Evolutionary conservation across 2,113 vertebrate species (phyloP).

Genomic region (Dicaeum eximium): DNA sequence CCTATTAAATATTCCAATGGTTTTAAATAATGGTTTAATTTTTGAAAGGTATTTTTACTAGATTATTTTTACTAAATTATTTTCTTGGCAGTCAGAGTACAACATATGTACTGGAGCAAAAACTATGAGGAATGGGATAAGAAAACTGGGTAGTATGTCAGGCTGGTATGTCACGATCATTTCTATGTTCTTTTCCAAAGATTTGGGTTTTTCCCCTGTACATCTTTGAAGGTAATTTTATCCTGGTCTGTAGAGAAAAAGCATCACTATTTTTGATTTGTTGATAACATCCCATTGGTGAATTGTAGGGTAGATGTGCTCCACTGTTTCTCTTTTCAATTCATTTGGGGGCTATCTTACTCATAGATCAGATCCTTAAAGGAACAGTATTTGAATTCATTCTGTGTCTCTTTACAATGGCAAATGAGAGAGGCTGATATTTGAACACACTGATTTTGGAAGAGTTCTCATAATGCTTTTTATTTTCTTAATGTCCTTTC

Average conservation of each 20-base stretch:
- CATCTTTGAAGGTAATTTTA: background rate
- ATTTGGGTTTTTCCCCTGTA: rapidly evolving
- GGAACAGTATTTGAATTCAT: background rate
- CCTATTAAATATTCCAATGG: background rate
- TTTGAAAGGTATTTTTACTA: background rate
- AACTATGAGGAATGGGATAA: background rate
- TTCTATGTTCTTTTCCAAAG: background rate
- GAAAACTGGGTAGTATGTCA: background rate
- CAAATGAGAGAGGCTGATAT: background rate
- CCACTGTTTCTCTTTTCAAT: background rate
- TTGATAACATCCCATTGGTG: background rate
- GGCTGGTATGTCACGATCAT: background rate
- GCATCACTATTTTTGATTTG: background rate
- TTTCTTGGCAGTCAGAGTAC: background rate
- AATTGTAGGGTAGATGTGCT: background rate
- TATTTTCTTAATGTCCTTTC: background rate
- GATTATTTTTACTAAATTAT: no score
- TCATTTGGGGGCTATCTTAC: background rate
- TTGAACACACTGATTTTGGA: background rate
- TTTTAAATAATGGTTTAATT: background rate
- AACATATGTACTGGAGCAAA: background rate
- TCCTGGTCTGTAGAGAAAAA: background rate
- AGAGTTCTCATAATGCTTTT: background rate
- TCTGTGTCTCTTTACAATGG: background rate
- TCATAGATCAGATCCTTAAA: background rate